Evolutionary conservation across 2,113 vertebrate genomes (phyloP).

Genomic region (Callaeas wilsoni): DNA sequence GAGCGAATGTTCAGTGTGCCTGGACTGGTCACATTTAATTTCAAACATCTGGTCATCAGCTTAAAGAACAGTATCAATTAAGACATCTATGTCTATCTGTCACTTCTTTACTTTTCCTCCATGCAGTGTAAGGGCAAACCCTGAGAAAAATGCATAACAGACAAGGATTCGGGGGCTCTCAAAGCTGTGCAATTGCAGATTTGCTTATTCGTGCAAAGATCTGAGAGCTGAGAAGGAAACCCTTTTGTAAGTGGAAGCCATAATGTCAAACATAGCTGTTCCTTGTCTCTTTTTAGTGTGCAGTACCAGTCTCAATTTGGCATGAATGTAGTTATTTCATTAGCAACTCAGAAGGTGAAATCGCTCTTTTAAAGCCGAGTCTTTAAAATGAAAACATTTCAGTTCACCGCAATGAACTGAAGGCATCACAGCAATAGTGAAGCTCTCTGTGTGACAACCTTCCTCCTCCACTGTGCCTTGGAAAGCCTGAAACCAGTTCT

Average conservation of each 20-base stretch:
- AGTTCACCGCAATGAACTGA: neutral
- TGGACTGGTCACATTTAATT: neutral
- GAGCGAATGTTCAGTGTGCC: neutral
- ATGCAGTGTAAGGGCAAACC: neutral
- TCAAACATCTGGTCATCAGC: neutral
- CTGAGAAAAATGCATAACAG: neutral
- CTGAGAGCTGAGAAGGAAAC: neutral
- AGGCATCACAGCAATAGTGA: neutral
- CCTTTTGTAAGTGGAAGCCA: neutral
- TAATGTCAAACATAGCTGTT: neutral
- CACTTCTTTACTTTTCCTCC: neutral
- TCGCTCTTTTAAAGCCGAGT: fast-evolving
- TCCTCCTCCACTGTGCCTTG: neutral
- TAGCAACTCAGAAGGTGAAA: neutral
- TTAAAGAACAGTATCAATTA: neutral
- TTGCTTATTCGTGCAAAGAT: neutral
- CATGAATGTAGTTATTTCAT: neutral
- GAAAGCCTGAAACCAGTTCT: neutral
- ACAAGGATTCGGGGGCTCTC: neutral
- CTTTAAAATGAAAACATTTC: neutral
- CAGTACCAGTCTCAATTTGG: neutral
- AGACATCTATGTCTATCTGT: neutral
- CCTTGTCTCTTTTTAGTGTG: neutral
- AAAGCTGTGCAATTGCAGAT: neutral
- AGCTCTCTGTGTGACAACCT: neutral